Evolutionary conservation across 2,888 invertebrate genomes (phyloP).

Genomic region (Caenorhabditis macrosperma): DNA sequence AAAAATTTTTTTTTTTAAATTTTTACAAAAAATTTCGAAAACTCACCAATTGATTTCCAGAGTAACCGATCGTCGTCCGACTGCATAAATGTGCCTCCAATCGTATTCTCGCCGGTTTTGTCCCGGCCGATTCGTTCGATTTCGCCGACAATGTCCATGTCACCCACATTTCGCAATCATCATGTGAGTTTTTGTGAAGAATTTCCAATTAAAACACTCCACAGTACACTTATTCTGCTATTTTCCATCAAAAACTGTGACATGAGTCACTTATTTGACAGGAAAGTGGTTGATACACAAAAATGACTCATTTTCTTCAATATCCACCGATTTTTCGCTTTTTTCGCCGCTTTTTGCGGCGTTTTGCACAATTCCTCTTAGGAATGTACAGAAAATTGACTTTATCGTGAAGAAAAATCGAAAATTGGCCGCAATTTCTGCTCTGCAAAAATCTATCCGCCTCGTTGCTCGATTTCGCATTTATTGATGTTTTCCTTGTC

Average conservation of each 20-base stretch:
- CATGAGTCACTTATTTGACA: no score
- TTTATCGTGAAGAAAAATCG: no score
- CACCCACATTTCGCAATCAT: slow-evolving; percentile 64
- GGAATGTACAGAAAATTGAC: no score
- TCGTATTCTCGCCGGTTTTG: slow-evolving; percentile 78
- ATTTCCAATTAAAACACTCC: neutral
- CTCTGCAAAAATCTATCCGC: no score
- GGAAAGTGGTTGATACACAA: slow-evolving; percentile 1
- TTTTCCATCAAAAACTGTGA: slow-evolving; percentile 7
- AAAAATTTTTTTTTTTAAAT: no score
- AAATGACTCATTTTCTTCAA: slow-evolving; percentile 30
- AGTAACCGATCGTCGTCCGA: slow-evolving; percentile 72
- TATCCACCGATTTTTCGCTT: no score
- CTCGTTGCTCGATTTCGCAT: neutral
- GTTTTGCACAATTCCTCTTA: no score
- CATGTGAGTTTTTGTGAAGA: slow-evolving; percentile 25
- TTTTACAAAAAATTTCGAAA: neutral
- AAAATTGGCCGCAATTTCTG: neutral
- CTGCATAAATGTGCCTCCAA: slow-evolving; percentile 75
- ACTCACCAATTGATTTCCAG: slow-evolving; percentile 63
- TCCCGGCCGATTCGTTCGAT: slow-evolving; percentile 77
- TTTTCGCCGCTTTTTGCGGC: no score
- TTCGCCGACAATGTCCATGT: slow-evolving; percentile 69
- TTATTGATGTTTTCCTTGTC: slow-evolving; percentile 3
- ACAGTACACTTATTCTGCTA: neutral